Conservation (phyloP, 2,113 vertebrate genomes). For the Loxodonta africana region DNA sequence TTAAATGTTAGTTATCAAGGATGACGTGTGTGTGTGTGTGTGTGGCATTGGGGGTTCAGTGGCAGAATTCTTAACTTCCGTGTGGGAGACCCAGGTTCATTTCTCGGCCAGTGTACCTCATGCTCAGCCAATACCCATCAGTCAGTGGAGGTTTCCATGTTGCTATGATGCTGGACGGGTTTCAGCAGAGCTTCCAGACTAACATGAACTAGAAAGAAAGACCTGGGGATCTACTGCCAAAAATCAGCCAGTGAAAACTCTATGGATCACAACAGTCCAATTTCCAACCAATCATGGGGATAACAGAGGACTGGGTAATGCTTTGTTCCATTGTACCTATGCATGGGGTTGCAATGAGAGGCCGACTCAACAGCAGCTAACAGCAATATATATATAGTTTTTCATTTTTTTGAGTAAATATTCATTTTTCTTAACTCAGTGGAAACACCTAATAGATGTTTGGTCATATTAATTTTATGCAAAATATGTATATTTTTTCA, state of each 20-base stretch:
- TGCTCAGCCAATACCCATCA: neutral
- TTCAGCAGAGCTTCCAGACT: neutral
- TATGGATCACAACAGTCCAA: neutral
- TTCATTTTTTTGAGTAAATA: slow-evolving; percentile 12
- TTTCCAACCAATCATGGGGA: neutral
- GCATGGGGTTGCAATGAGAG: neutral
- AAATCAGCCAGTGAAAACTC: neutral
- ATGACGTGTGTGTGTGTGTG: neutral
- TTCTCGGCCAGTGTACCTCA: neutral
- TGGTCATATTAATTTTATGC: slow-evolving; percentile 46
- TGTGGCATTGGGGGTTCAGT: neutral
- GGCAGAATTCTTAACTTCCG: neutral
- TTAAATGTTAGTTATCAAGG: neutral
- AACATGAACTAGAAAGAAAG: no score
- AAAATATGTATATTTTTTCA: neutral
- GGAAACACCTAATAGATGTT: slow-evolving; percentile 64
- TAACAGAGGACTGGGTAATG: neutral
- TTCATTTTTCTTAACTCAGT: slow-evolving; percentile 35
- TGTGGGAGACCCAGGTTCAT: neutral
- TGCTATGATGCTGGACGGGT: neutral
- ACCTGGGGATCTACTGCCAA: neutral
- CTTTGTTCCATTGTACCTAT: neutral
- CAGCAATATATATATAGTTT: neutral
- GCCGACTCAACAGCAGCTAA: no score
- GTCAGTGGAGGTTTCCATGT: neutral